Percentiles rank a stretch among this genome's conserved stretches.
Conservation (phyloP, 2,113 vertebrate species). For the Paraplagusia blochii region DNA sequence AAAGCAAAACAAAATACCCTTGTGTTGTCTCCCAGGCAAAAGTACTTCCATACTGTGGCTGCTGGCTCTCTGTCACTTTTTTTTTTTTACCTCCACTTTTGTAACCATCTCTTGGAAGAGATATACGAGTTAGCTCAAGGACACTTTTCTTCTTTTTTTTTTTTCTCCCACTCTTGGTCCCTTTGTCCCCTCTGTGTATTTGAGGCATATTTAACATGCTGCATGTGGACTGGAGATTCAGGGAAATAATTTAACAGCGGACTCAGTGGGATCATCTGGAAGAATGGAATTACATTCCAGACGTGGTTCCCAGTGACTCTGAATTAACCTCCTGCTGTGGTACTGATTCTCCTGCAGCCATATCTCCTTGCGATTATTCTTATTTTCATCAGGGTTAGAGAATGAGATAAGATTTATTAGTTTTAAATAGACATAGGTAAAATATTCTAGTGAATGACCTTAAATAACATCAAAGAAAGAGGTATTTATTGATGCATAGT, state of each 20-base stretch:
- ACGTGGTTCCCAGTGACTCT: slow-evolving; percentile 53
- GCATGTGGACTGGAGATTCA: slow-evolving; percentile 26
- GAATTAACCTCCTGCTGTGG: slow-evolving; percentile 51
- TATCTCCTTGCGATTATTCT: slow-evolving; percentile 20
- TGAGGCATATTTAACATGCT: slow-evolving; percentile 46
- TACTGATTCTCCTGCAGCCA: slow-evolving; percentile 32
- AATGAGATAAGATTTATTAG: slow-evolving; percentile 2
- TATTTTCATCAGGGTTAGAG: slow-evolving; percentile 1
- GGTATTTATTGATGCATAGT: neutral
- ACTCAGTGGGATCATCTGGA: slow-evolving; percentile 50
- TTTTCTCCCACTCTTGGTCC: slow-evolving; percentile 9
- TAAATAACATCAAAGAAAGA: neutral
- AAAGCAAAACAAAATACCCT: slow-evolving; percentile 70
- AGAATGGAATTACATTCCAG: slow-evolving; percentile 55
- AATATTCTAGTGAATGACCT: neutral
- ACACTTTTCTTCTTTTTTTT: slow-evolving; percentile 32
- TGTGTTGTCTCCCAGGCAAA: slow-evolving; percentile 63
- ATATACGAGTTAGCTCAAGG: slow-evolving; percentile 65
- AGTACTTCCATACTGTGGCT: slow-evolving; percentile 47
- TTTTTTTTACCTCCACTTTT: neutral
- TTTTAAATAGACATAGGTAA: neutral
- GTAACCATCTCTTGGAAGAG: slow-evolving; percentile 49
- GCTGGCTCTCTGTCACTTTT: slow-evolving; percentile 37
- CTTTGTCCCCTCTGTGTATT: slow-evolving; percentile 10
- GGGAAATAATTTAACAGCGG: slow-evolving; percentile 41